A percentile compares a stretch with the other conserved stretches of the same genome.
Evolutionary conservation across 1,140 invertebrate species (phyloP).

Genomic region (Leptinotarsa undecemlineata): DNA sequence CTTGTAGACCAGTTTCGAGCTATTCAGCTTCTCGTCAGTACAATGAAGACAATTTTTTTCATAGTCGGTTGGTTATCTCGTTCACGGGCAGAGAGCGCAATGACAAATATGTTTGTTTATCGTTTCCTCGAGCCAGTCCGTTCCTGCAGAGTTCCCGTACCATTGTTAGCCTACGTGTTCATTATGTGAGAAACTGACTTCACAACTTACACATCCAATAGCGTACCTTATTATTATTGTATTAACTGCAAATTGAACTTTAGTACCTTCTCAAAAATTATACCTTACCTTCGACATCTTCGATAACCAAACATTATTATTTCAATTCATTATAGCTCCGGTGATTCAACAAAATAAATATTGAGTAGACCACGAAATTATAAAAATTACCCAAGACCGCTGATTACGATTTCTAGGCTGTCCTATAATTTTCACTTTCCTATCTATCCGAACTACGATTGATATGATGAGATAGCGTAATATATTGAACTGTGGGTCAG

Average conservation of each 20-base stretch:
- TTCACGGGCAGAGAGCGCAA: too few species aligned
- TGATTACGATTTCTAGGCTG: slow-evolving; percentile 11
- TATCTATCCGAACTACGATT: background rate
- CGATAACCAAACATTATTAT: slow-evolving; percentile 31
- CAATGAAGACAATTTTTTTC: too few species aligned
- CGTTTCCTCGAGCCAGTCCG: background rate
- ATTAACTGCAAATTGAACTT: slow-evolving; percentile 41
- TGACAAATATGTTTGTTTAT: too few species aligned
- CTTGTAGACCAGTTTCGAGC: too few species aligned
- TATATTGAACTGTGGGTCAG: background rate
- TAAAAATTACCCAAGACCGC: background rate
- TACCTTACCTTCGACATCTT: slow-evolving; percentile 4
- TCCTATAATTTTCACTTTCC: slow-evolving; percentile 24
- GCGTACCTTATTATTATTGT: slow-evolving; percentile 41
- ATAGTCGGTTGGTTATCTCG: too few species aligned
- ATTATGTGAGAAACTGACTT: slow-evolving; percentile 38
- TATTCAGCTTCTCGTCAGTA: too few species aligned
- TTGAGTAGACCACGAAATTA: slow-evolving; percentile 5
- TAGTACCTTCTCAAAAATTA: slow-evolving; percentile 34
- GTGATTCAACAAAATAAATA: slow-evolving; percentile 22
- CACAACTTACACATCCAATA: slow-evolving; percentile 23
- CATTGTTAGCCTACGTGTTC: slow-evolving; percentile 30
- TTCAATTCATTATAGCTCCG: slow-evolving; percentile 33
- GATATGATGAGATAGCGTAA: background rate
- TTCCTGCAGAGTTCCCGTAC: background rate